phyloP scores from a whole-genome alignment of 2,888 invertebrate genomes.

The Nomada fucata region DNA sequence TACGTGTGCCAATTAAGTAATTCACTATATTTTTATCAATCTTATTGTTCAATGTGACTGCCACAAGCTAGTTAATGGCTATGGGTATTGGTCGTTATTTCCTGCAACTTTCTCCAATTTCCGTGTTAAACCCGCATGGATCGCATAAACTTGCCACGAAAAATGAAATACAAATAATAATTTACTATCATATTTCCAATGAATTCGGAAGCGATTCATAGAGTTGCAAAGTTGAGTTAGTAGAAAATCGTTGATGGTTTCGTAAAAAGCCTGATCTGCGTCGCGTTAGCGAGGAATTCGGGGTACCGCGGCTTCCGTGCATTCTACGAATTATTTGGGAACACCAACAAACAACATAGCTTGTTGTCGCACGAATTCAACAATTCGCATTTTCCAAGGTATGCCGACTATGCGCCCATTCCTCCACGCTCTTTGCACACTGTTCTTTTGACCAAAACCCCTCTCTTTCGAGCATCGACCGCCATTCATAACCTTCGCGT shows the following conservation, averaged over 20 bases:
- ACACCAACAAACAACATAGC: conserved; percentile 42
- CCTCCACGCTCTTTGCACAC: conserved; percentile 5
- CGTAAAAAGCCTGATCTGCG: conserved; percentile 21
- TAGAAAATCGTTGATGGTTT: conserved; percentile 3
- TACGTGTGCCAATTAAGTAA: no score
- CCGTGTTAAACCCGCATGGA: no score
- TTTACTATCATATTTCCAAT: conserved; percentile 7
- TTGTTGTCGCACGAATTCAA: conserved; percentile 41
- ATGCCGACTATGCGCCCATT: conserved; percentile 33
- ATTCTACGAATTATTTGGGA: conserved; percentile 37
- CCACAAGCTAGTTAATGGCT: no score
- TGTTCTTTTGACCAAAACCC: conserved; percentile 37
- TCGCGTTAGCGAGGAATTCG: conserved; percentile 26
- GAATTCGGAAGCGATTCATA: not conserved
- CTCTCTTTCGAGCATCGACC: conserved; percentile 14
- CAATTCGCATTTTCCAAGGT: conserved; percentile 42
- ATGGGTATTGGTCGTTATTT: no score
- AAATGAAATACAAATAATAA: no score
- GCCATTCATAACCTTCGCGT: not conserved
- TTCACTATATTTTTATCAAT: no score
- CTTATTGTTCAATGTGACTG: no score
- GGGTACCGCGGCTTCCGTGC: conserved; percentile 10
- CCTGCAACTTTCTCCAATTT: no score
- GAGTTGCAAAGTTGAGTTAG: not conserved
- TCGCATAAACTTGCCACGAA: no score